phyloP scores from a whole-genome alignment of 1,140 invertebrate species.

The Cydia fagiglandana region DNA sequence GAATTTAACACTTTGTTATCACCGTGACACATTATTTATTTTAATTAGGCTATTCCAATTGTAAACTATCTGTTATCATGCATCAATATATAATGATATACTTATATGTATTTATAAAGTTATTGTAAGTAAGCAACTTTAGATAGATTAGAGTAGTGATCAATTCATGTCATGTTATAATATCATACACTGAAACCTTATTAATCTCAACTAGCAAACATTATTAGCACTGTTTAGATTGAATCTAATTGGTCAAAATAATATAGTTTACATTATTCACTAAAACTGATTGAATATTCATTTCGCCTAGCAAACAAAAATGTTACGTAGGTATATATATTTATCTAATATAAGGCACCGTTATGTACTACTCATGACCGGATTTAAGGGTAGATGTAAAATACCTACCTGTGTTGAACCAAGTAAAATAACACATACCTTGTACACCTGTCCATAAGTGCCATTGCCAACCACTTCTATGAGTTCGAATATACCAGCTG shows the following conservation, averaged over 20 bases:
- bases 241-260: not conserved
- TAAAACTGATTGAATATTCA: not conserved
- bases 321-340: not conserved
- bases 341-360: not conserved
- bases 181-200: no score
- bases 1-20: no score
- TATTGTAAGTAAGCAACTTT: no score
- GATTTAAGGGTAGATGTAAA: not conserved
- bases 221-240: no score
- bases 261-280: not conserved
- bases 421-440: slow-evolving; percentile 83
- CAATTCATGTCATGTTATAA: no score
- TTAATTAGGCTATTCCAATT: not conserved
- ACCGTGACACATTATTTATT: not conserved
- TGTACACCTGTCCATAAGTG: slow-evolving; percentile 99
- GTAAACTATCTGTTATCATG: not conserved
- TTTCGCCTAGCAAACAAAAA: slow-evolving; percentile 10
- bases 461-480: slow-evolving; percentile 99
- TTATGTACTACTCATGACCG: not conserved
- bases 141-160: no score
- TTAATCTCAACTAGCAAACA: no score
- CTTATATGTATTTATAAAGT: no score
- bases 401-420: slow-evolving; percentile 27
- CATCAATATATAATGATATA: not conserved
- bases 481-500: slow-evolving; percentile 99